These are phyloP conservation scores for Encarsia formosa DNA, from an alignment of 2,888 invertebrate species.

Conservation along the genomic window DNA sequence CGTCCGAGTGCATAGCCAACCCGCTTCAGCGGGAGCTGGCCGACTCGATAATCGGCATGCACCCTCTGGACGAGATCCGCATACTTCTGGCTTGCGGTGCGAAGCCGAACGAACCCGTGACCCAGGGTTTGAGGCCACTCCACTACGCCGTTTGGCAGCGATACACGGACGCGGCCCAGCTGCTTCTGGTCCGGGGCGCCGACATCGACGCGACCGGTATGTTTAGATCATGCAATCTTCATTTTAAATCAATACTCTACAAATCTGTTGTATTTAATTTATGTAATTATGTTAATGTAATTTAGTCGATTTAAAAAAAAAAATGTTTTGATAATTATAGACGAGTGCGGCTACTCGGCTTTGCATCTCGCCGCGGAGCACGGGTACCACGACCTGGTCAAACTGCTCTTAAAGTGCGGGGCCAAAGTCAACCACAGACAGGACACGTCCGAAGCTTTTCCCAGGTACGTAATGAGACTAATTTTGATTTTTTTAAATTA, in stretches of 20 bases:
- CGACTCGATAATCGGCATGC: constrained; percentile 85
- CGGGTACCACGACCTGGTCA: constrained; percentile 68
- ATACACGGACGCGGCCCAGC: constrained; percentile 72
- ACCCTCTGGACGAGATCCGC: constrained; percentile 80
- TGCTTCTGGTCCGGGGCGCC: constrained; percentile 76
- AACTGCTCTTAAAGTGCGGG: constrained; percentile 70
- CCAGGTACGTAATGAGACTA: constrained; percentile 50
- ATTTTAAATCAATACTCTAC: no score
- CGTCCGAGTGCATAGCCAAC: constrained; percentile 69
- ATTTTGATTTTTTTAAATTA: no score
- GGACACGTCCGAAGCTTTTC: constrained; percentile 69
- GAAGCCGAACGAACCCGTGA: constrained; percentile 76
- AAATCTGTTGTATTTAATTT: no score
- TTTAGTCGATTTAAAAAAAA: no score
- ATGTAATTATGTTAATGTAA: no score
- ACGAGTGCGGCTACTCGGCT: constrained; percentile 88
- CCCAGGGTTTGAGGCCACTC: constrained; percentile 80
- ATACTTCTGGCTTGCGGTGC: constrained; percentile 84
- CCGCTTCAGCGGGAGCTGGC: constrained; percentile 81
- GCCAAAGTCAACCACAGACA: constrained; percentile 76
- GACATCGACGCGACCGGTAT: constrained; percentile 75
- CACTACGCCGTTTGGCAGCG: constrained; percentile 89
- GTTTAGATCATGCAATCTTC: no score
- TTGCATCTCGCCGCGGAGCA: constrained; percentile 87
- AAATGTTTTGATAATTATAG: no score